Evolutionary conservation across 2,888 invertebrate species (phyloP).

Genomic region (Polyommatus icarus): DNA sequence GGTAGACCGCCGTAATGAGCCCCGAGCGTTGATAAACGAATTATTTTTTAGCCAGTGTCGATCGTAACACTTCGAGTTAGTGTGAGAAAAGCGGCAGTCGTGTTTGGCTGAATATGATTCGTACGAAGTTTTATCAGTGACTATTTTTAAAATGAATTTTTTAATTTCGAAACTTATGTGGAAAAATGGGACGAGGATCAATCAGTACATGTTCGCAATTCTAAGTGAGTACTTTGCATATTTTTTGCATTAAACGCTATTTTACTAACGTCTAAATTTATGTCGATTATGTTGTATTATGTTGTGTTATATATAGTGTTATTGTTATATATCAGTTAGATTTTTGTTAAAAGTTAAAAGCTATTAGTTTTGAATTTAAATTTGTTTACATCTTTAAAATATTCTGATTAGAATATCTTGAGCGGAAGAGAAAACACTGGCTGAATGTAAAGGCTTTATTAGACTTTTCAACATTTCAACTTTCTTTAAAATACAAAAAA

Average conservation of each 20-base stretch:
- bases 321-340: not conserved
- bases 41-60: constrained; percentile 44
- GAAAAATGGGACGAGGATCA: constrained; percentile 67
- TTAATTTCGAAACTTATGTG: constrained; percentile 64
- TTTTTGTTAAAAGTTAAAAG: not conserved
- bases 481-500: not conserved
- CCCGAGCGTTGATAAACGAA: constrained; percentile 44
- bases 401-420: not conserved
- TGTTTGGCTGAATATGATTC: constrained; percentile 48
- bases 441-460: not conserved
- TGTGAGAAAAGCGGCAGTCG: constrained; percentile 52
- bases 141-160: constrained; percentile 59
- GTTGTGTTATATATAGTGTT: not conserved
- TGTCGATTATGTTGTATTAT: not conserved
- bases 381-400: not conserved
- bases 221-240: constrained; percentile 58
- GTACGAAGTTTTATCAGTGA: constrained; percentile 37
- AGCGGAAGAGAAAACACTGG: not conserved
- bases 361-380: not conserved
- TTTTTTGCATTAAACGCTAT: not conserved
- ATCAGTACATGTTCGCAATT: constrained; percentile 70
- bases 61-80: constrained; percentile 46
- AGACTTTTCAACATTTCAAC: not conserved
- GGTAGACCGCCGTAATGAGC: constrained; percentile 31
- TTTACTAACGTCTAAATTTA: not conserved